Base-by-base conservation (phyloP, 37 sponge, comb jelly and placozoan genomes). In the Beroe forskalii region DNA sequence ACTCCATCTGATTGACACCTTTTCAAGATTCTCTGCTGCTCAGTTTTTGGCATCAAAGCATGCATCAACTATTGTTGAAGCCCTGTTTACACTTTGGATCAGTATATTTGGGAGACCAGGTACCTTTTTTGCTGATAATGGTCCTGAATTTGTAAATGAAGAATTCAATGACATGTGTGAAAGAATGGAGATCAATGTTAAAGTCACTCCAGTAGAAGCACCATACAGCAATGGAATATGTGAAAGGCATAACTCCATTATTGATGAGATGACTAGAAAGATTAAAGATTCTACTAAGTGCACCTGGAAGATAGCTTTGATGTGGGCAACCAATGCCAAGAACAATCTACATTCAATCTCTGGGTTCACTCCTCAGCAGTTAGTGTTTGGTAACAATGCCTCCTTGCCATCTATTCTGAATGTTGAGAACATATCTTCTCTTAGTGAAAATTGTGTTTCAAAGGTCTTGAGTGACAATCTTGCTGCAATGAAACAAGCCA, bases 251-350 rank as follows among this genome's bases (percentile, higher is more conserved):
- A 69, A 69, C 17, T 3, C 32, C 1, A 2, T 69, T 17, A 69
- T 69, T 32, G 72, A 37, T 20, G 72, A 69, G 32, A 69, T 69
- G 72, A 69, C 72, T 19, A 20, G 14, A 69, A 69, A 69, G 39
- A 35, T 33, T 20, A 69, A 32, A 17, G 72, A 69, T 1, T 32
- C 24, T 69, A 37, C 32, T 36, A 37, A 17, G 1, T 69, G 72
- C 32, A 33, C 19, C 32, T 20, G 24, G 1, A 32, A 69, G 32
- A 69, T 37, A 33, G 72, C 72, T 36, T 17, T 69, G 2, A 69
- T 69, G 72, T 69, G 72, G 72, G 72, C 72, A 69, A 37, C 32
- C 19, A 32, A 69, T 17, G 72, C 72, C 4, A 69, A 69, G 19
- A 69, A 69, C 17, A 32, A 32, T 14, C 39, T 69, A 19, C 24